These are phyloP conservation scores for Cyphomyrus discorhynchus DNA, from an alignment of 2,113 vertebrate genomes.

Conservation along the genomic window DNA sequence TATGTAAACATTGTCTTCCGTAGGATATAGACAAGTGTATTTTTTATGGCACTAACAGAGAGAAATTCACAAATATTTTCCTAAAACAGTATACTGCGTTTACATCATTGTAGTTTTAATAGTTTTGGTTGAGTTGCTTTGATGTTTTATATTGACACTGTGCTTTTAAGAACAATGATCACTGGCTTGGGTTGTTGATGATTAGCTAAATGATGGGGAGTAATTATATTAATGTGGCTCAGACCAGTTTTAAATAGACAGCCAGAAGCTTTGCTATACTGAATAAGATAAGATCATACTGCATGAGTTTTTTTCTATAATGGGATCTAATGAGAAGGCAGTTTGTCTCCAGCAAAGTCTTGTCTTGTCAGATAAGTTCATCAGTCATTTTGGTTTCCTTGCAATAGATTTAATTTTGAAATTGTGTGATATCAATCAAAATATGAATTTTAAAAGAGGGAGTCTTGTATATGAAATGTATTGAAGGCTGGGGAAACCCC, in stretches of 20 bases:
- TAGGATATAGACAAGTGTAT: constrained; percentile 29
- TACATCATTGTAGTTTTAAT: not conserved
- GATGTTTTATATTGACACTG: not conserved
- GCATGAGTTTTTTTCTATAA: not conserved
- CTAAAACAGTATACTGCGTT: not conserved
- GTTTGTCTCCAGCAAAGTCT: not conserved
- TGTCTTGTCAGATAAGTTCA: not conserved
- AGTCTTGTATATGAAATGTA: not conserved
- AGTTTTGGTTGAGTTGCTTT: not conserved
- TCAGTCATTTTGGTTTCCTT: not conserved
- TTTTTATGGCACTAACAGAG: constrained; percentile 34
- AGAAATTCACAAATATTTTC: not conserved
- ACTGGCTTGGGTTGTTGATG: not conserved
- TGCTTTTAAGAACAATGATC: not conserved
- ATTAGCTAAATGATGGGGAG: not conserved
- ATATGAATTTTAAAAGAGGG: not conserved
- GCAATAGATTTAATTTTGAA: not conserved
- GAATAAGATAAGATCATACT: not conserved
- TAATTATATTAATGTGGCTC: not conserved
- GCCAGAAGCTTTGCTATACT: not conserved
- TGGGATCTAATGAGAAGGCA: not conserved
- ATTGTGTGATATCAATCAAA: not conserved
- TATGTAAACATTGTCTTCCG: not conserved
- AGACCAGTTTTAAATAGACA: not conserved
- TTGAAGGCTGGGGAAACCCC: not conserved